These are phyloP conservation scores for Lasioglossum pauxillum DNA, from an alignment of 2,888 invertebrate genomes.

Conservation along the genomic window DNA sequence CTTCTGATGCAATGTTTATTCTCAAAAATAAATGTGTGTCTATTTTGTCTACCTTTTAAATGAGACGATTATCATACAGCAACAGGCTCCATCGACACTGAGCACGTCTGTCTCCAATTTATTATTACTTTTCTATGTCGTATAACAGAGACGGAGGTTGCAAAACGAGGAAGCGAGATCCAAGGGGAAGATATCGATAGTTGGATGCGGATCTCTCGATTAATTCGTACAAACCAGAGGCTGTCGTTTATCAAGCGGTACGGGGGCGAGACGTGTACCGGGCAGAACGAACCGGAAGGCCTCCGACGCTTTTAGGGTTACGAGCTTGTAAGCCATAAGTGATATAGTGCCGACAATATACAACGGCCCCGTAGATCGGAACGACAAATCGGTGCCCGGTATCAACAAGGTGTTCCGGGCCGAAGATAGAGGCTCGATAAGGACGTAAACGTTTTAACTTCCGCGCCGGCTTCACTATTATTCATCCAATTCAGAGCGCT, in stretches of 20 bases:
- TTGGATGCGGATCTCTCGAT: constrained; percentile 6
- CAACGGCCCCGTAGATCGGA: constrained; percentile 27
- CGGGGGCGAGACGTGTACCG: not conserved
- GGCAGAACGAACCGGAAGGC: constrained; percentile 23
- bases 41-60: too few relatives aligned
- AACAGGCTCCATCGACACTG: too few relatives aligned
- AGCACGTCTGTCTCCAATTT: not conserved
- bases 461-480: constrained; percentile 45
- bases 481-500: constrained; percentile 54
- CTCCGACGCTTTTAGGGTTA: constrained; percentile 19
- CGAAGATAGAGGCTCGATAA: constrained; percentile 47
- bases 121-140: not conserved
- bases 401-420: constrained; percentile 54
- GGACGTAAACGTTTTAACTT: constrained; percentile 54
- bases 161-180: not conserved
- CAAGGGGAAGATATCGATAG: not conserved
- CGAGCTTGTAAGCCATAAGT: constrained; percentile 29
- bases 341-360: constrained; percentile 52
- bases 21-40: too few relatives aligned
- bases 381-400: constrained; percentile 51
- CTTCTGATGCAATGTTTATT: not conserved
- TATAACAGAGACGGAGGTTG: not conserved
- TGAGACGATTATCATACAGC: too few relatives aligned
- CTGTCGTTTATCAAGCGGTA: constrained; percentile 12
- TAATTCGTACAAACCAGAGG: constrained; percentile 30